A percentile compares a stretch with the other conserved stretches of the same genome.
Conservation (phyloP, 2,797 vertebrate species). For the Florisuga fusca region DNA sequence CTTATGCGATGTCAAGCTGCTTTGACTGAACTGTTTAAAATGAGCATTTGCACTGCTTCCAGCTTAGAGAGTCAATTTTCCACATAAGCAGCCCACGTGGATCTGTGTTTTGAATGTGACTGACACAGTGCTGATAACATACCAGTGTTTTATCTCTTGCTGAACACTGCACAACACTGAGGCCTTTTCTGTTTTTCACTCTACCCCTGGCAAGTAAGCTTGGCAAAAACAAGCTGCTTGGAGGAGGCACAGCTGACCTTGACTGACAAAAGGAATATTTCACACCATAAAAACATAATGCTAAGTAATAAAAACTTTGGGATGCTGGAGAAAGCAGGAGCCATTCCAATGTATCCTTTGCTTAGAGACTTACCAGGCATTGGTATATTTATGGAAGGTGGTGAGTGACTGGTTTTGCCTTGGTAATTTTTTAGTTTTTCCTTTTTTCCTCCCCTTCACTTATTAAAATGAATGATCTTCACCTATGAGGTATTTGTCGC, state of each 20-base stretch:
- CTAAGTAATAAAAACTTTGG: not conserved
- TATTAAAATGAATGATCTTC: not conserved
- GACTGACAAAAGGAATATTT: not conserved
- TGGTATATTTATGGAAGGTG: not conserved
- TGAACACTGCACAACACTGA: not conserved
- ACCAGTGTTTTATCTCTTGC: not conserved
- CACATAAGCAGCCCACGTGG: not conserved
- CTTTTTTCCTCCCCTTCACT: not conserved
- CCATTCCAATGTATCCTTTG: not conserved
- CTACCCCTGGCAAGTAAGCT: too few relatives aligned
- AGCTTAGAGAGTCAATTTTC: not conserved
- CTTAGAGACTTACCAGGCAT: not conserved
- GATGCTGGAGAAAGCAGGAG: not conserved
- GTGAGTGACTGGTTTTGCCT: not conserved
- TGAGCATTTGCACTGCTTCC: not conserved
- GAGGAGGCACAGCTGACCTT: not conserved
- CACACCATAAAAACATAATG: too few relatives aligned
- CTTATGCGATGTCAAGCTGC: not conserved
- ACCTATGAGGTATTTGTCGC: not conserved
- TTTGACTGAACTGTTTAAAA: not conserved
- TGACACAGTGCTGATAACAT: not conserved
- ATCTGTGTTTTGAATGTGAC: not conserved
- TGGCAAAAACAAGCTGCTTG: too few relatives aligned
- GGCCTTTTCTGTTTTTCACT: too few relatives aligned
- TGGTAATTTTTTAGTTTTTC: accelerated